These are phyloP conservation scores for Bryconaethiops microstoma DNA, from an alignment of 2,797 vertebrate genomes.

Conservation along the genomic window DNA sequence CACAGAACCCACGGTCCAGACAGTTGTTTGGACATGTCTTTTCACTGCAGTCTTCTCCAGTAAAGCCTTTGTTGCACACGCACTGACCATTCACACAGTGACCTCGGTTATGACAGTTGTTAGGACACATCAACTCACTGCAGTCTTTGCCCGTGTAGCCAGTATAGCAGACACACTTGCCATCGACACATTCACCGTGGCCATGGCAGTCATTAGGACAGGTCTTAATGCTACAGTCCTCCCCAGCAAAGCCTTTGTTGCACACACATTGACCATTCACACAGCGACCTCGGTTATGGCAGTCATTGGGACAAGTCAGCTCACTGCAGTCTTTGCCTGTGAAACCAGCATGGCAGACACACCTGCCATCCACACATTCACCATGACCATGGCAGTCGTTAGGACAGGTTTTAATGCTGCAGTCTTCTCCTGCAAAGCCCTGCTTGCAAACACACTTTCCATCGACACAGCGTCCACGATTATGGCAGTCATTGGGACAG, in stretches of 20 bases:
- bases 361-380: constrained; percentile 84
- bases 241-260: constrained; percentile 79
- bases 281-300: constrained; percentile 79
- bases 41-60: constrained; percentile 82
- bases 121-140: constrained; percentile 81
- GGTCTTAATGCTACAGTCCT: constrained; percentile 81
- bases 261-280: constrained; percentile 84
- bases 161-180: constrained; percentile 80
- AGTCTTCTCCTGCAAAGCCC: constrained; percentile 80
- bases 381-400: constrained; percentile 83
- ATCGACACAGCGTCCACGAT: constrained; percentile 78
- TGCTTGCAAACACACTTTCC: constrained; percentile 82
- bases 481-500: constrained; percentile 82
- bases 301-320: constrained; percentile 83
- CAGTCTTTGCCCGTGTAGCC: constrained; percentile 85
- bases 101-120: constrained; percentile 81
- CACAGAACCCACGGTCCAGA: constrained; percentile 81
- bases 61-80: constrained; percentile 84
- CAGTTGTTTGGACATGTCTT: constrained; percentile 88
- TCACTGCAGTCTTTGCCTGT: constrained; percentile 83
- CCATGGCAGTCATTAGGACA: constrained; percentile 84
- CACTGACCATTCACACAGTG: constrained; percentile 85
- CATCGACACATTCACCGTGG: constrained; percentile 82
- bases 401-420: constrained; percentile 82
- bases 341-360: constrained; percentile 80